Evolutionary conservation across 2,797 vertebrate genomes (phyloP), one percentile per base, ranked within the genome.

Genomic region (Dicrostonyx torquatus): DNA sequence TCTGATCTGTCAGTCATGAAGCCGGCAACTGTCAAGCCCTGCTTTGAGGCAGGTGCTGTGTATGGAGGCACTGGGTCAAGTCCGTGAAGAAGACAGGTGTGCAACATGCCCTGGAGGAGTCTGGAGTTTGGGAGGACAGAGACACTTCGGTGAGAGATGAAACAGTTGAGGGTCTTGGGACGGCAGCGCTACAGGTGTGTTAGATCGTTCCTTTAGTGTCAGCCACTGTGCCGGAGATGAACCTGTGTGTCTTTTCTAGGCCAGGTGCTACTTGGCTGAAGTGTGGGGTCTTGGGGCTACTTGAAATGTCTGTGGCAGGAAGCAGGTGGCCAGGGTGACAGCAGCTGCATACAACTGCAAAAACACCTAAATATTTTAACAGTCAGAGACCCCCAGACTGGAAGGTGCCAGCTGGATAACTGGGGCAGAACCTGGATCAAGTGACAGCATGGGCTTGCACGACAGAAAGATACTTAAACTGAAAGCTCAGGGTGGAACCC

Each of bases 361-460:
- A 62, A n/a, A 78, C 17, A 34, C 84, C 58, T 89, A 24, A 58
- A n/a, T 64, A 84, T 84, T 76, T 91, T 89, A 89, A 75, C 64
- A 80, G 31, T 7, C 55, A 1, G 18, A 26, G 62, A 40, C 14
- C 48, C 37, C 55, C 62, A 73, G 15, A 50, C 60, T 62, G 48
- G 40, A 48, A 55, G n/a, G 68, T 73, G 10, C 2, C 13, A 15
- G 68, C 24, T 72, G 66, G 17, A 8, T 6, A 22, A 34, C 1
- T 11, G 5, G n/a, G 12, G 15, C 12, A 31, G 29, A 72, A 37
- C 22, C 48, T 70, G 24, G 85, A 53, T 76, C 66, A 29, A 66
- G 29, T n/a, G 45, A 26, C n/a, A 15, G 66, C 60, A 22, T 37
- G 31, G 26, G 20, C 50, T 40, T 29, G 37, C 22, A 7, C 7